These are phyloP conservation scores for Gonocerus acuteangulatus DNA, from an alignment of 2,888 invertebrate genomes.

Conservation along the genomic window DNA sequence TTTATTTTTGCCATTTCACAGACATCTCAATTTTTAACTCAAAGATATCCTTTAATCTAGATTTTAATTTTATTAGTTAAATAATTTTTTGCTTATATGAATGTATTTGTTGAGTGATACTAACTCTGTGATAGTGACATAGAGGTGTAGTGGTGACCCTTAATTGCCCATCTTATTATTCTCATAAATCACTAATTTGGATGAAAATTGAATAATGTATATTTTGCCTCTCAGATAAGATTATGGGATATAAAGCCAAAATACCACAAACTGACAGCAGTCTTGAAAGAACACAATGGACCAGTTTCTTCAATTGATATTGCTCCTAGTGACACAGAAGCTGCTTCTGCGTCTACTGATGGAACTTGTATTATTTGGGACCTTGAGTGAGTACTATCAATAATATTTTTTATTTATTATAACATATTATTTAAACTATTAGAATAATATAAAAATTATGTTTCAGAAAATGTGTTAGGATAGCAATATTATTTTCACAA, in stretches of 20 bases:
- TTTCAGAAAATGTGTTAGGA: conserved; percentile 53
- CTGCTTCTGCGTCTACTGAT: conserved; percentile 83
- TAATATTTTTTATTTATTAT: neutral
- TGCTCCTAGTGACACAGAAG: conserved; percentile 66
- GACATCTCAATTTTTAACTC: too few relatives aligned
- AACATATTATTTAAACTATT: neutral
- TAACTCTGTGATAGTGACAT: too few relatives aligned
- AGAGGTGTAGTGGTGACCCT: too few relatives aligned
- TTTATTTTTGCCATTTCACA: too few relatives aligned
- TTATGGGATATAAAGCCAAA: conserved; percentile 67
- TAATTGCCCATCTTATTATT: too few relatives aligned
- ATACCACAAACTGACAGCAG: conserved; percentile 59
- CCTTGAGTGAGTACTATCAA: conserved; percentile 53
- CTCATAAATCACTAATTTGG: too few relatives aligned
- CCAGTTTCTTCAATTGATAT: conserved; percentile 76
- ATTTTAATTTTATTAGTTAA: too few relatives aligned
- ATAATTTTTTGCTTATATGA: too few relatives aligned
- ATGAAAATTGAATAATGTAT: neutral
- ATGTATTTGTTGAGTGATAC: too few relatives aligned
- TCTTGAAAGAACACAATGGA: conserved; percentile 85
- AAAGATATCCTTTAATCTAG: too few relatives aligned
- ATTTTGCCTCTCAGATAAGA: conserved; percentile 50
- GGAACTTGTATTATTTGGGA: conserved; percentile 94
- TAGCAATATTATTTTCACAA: conserved; percentile 79
- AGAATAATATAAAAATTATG: neutral